Conservation (phyloP, 2,797 vertebrate genomes). For the Myotis findleyi region DNA sequence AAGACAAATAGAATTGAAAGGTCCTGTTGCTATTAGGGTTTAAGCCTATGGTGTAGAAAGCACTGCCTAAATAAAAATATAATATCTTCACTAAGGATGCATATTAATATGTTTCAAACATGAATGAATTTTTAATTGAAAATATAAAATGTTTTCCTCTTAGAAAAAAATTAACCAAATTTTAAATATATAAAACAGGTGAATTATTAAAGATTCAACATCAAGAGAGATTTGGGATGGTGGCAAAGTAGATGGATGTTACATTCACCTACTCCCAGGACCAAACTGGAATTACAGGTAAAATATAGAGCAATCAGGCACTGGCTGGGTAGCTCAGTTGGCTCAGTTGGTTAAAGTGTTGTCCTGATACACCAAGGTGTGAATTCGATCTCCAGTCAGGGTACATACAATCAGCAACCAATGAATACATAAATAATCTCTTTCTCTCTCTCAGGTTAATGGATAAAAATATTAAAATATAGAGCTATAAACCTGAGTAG, state of each 20-base stretch:
- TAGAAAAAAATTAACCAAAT: not conserved
- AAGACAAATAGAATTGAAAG: not conserved
- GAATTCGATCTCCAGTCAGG: not conserved
- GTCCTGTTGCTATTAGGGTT: not conserved
- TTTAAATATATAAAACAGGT: not conserved
- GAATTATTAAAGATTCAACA: not conserved
- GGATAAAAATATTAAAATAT: not conserved
- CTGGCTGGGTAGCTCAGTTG: not conserved
- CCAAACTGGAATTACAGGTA: not conserved
- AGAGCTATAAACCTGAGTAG: not conserved
- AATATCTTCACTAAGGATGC: not conserved
- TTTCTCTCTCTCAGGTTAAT: not conserved
- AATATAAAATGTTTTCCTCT: not conserved
- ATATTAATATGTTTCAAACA: not conserved
- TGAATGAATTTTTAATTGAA: conserved; percentile 9
- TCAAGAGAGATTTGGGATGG: not conserved
- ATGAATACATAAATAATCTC: not conserved
- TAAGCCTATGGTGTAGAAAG: not conserved
- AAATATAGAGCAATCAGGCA: not conserved
- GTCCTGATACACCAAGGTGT: not conserved
- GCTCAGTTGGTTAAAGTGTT: not conserved
- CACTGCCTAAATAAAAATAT: not conserved
- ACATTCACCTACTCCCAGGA: not conserved
- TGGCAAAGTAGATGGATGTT: too few relatives aligned
- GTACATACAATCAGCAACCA: not conserved